Evolutionary conservation across 2,113 vertebrate species (phyloP).

Genomic region (Myotis brandtii): DNA sequence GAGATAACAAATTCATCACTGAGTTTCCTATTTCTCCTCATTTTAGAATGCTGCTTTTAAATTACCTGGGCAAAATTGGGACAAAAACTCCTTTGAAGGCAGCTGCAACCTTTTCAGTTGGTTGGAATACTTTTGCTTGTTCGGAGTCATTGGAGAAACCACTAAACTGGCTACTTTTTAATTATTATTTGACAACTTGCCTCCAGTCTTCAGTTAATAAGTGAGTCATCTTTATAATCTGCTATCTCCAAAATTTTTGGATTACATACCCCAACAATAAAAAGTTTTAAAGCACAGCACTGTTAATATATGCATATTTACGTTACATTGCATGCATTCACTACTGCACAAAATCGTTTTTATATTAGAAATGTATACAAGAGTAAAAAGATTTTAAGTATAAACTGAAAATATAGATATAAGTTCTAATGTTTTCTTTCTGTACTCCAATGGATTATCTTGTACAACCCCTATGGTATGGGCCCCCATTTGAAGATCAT

Average conservation of each 20-base stretch:
- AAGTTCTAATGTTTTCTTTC: conserved; percentile 19
- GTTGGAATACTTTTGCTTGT: conserved; percentile 98
- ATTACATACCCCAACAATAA: not conserved
- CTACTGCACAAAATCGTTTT: not conserved
- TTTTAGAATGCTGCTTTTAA: conserved; percentile 97
- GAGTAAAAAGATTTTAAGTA: conserved; percentile 24
- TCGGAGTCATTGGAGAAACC: conserved; percentile 96
- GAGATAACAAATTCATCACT: not conserved
- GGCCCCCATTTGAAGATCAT: not conserved
- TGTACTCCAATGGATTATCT: not conserved
- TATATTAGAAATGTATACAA: not conserved
- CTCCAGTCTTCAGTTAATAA: conserved; percentile 96
- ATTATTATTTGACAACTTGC: conserved; percentile 99
- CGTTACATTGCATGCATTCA: not conserved
- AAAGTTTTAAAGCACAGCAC: not conserved
- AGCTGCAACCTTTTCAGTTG: conserved; percentile 96
- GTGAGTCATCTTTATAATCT: conserved; percentile 86
- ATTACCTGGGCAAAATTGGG: conserved; percentile 95
- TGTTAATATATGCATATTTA: not conserved
- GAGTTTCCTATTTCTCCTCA: conserved; percentile 73
- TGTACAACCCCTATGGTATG: not conserved
- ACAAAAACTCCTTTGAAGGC: conserved; percentile 94
- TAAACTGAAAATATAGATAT: conserved; percentile 46
- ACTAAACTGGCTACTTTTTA: conserved; percentile 98
- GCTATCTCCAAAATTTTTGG: conserved; percentile 12